phyloP scores from a whole-genome alignment of 2,113 vertebrate species.

The Amphiprion percula region DNA sequence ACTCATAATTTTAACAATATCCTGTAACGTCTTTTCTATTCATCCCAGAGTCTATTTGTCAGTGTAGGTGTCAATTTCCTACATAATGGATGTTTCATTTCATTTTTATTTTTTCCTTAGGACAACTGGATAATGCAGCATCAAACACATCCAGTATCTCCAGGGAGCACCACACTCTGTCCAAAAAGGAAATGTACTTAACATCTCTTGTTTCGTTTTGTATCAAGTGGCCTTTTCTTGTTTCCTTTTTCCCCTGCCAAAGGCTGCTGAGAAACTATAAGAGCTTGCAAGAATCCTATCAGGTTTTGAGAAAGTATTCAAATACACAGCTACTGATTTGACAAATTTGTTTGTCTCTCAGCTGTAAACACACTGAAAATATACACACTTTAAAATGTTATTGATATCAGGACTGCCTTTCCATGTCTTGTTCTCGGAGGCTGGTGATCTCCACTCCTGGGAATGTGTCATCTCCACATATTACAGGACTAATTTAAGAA shows the following conservation, averaged over 20 bases:
- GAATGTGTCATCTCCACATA: neutral
- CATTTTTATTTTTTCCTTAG: neutral
- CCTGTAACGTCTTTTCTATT: constrained; percentile 13
- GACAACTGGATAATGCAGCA: neutral
- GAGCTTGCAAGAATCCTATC: neutral
- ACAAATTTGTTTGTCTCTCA: constrained; percentile 21
- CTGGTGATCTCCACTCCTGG: constrained; percentile 1
- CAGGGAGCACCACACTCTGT: neutral
- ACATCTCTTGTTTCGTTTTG: constrained; percentile 6
- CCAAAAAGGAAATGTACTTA: constrained; percentile 7
- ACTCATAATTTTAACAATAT: constrained; percentile 17
- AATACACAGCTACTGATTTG: neutral
- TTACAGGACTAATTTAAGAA: constrained; percentile 4
- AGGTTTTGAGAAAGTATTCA: constrained; percentile 18
- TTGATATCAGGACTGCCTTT: constrained; percentile 4
- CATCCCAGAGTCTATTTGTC: neutral
- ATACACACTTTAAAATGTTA: neutral
- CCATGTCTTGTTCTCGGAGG: neutral
- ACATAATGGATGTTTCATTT: neutral
- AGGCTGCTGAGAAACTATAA: neutral
- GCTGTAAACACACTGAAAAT: constrained; percentile 19
- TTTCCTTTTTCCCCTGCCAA: neutral
- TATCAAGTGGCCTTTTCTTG: neutral
- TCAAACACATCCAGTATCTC: constrained; percentile 14
- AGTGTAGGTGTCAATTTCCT: neutral